Base-by-base conservation (phyloP, 1,140 invertebrate species). In the Samia ricini region DNA sequence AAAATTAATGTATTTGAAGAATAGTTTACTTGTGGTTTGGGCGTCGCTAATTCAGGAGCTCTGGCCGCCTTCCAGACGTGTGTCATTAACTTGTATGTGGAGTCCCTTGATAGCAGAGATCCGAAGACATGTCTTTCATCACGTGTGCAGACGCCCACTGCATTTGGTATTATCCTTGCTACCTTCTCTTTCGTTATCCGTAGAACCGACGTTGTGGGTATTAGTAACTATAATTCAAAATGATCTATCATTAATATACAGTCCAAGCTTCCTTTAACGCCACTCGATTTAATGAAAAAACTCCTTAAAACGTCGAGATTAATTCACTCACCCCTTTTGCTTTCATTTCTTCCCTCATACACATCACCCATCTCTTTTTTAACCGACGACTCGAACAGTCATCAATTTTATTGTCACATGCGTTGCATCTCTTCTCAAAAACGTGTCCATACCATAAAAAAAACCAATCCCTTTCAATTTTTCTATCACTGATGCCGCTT, bases 161-260 rank as follows among this genome's bases (percentile, higher is more conserved):
- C 97, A 90, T 98, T 98, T 26, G 97, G 97, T 75, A 96, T 95
- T 33, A 98, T 96, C 66, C 95, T 93, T 2, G 96, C 97, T 64
- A 96, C 97, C 91, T 96, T 97, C 89, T 98, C 97, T 80, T 97
- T 97, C 23, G 95, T 97, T 62, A 98, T 96, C 76, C 95, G 94
- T 36, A 95, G 92, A 21, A 98, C 96, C 55, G 95, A 94, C 26
- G 92, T 91, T 61, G 96, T 94, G 19, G 96, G 96, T 81, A 97
- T 97, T 67, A 97, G 87, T 62, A 97, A 86, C 94, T 96, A 84
- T 0, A 91, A 91, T 23, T 33, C 4, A 33, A 26, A 26, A 56
- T 56, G 20, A 10, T 56, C 24, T 56, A 4, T 23, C 54, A n/a
- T n/a, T n/a, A n/a, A n/a, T n/a, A n/a, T n/a, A 52, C 20, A 52